Percentiles rank a stretch among this genome's conserved stretches.
phyloP scores from a whole-genome alignment of 1,140 invertebrate genomes.

The Drusus annulatus region DNA sequence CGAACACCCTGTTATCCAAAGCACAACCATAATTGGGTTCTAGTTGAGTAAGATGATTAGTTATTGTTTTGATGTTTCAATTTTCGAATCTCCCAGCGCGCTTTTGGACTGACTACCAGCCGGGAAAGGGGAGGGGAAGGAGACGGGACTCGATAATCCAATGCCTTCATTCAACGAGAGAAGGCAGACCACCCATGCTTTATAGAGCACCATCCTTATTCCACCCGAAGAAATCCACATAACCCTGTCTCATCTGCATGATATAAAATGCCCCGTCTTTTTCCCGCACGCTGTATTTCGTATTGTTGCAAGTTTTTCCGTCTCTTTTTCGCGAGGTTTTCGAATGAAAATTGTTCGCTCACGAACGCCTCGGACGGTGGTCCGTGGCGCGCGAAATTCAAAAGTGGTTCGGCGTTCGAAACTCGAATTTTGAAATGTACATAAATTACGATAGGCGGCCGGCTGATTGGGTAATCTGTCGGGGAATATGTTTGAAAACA shows the following conservation, averaged over 20 bases:
- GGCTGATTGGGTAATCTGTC: constrained; percentile 35
- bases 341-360: constrained; percentile 33
- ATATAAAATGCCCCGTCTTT: neutral
- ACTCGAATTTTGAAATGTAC: constrained; percentile 31
- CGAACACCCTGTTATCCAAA: constrained; percentile 22
- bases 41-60: constrained; percentile 59
- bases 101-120: neutral
- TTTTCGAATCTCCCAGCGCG: constrained; percentile 47
- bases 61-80: constrained; percentile 60
- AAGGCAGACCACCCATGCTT: constrained; percentile 51
- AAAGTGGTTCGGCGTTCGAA: constrained; percentile 19
- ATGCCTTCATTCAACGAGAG: constrained; percentile 38
- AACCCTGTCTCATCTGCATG: too few relatives aligned
- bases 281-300: neutral
- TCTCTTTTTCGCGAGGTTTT: neutral
- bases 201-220: neutral
- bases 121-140: neutral
- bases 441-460: constrained; percentile 36
- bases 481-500: constrained; percentile 31
- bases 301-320: neutral
- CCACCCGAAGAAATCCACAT: neutral
- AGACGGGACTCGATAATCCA: constrained; percentile 23
- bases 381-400: constrained; percentile 39
- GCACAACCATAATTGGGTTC: constrained; percentile 56
- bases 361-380: constrained; percentile 45